Conservation (phyloP, 2,797 vertebrate genomes). For the Tokudaia tokunoshimensis region DNA sequence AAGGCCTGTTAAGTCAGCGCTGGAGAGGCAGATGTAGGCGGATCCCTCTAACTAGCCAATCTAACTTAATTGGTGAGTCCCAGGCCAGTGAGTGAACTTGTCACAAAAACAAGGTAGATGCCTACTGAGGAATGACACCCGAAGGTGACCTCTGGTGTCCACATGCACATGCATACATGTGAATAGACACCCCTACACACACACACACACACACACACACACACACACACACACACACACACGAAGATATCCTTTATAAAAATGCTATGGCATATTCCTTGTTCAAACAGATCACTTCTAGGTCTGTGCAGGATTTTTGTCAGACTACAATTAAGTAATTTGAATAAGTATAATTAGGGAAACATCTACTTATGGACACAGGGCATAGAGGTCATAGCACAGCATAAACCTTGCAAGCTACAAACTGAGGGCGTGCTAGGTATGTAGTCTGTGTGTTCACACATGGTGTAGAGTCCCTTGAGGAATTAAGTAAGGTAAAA, state of each 20-base stretch:
- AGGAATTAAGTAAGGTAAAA: neutral
- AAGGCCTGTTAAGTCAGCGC: neutral
- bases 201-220: too few relatives aligned
- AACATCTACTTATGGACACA: neutral
- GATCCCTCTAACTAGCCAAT: neutral
- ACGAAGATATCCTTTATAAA: neutral
- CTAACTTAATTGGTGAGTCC: neutral
- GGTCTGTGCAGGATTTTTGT: neutral
- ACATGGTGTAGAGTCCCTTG: neutral
- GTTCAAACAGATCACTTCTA: neutral
- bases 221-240: neutral
- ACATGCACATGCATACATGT: neutral
- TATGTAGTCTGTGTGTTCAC: neutral
- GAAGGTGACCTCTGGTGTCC: neutral
- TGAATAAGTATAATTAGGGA: neutral
- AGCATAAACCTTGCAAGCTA: neutral
- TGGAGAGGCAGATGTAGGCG: too few relatives aligned
- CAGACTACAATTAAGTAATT: neutral
- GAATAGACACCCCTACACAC: neutral
- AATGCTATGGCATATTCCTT: neutral
- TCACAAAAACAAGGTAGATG: neutral
- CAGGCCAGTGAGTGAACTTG: neutral
- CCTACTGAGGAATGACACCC: neutral
- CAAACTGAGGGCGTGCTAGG: neutral
- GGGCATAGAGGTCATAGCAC: neutral